Base-by-base conservation (phyloP, 2,113 vertebrate species). In the Neodon shergylaensis region DNA sequence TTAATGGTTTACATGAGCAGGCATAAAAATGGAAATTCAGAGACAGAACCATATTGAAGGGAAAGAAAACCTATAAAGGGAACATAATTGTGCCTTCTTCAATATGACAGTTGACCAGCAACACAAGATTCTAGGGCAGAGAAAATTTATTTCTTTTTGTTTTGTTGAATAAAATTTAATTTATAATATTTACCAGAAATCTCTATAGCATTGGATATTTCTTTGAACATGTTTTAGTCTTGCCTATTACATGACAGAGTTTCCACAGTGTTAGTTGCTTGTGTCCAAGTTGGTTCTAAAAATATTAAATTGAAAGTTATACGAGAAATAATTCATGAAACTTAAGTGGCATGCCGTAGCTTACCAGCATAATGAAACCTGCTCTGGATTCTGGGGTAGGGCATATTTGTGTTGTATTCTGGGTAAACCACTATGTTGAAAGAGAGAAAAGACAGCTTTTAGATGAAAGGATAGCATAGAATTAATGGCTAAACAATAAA, bases 401-500 rank as follows among this genome's bases (percentile, higher is more conserved):
- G 49, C 26, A 26, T 26, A 49, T 87, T 88, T 91, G n/a, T 77
- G 54, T 2, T n/a, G 1, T 84, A 90, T 74, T 72, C 44, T 88
- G 9, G 16, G 24, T 63, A 92, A 88, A 65, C 9, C 3, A 92
- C 2, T 49, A 76, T 63, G 90, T 93, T 42, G 89, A 90, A 95
- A 49, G 10, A 77, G 11, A 76, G 36, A 54, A 96, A 92, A 84
- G 16, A 76, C 5, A 72, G 36, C 5, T 70, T 68, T 87, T 81
- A 61, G 11, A 24, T 70, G 36, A 92, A 44, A 96, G 68, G 14
- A 24, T 47, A 52, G 54, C 24, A 44, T 24, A 33, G 16, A 77
- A 92, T 94, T 83, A 90, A 92, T 44, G 70, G 3, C 36, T 82
- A 90, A 42, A 31, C 22, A 76, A 85, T 93, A 88, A 73, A 96